Base-by-base conservation (phyloP, 2,797 vertebrate species). In the Emys orbicularis region DNA sequence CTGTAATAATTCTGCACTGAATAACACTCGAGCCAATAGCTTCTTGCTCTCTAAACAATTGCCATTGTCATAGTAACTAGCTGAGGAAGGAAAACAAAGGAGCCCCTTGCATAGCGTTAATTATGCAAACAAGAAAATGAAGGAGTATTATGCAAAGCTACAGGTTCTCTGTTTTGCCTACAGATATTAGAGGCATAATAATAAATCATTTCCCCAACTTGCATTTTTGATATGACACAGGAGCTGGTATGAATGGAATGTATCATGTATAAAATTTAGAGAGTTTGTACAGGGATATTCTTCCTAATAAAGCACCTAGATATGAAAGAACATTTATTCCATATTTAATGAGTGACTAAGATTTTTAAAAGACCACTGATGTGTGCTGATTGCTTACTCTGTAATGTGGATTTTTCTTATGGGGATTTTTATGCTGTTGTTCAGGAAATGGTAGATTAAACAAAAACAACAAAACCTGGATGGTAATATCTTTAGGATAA, bases 101-200 rank as follows among this genome's bases (percentile, higher is more conserved):
- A 95, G 77, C 91, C 96, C 83, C 87, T 97, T 96, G 93, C 94
- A 13, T 44, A 84, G 34, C 21, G 92, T 95, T 97, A 97, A 97
- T 98, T 98, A 97, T 96, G 95, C 89, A 91, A 93, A 90, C 19
- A 91, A 81, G 49, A 97, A 92, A 84, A 88, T 97, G 94, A 96
- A 97, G 44, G 81, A 95, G 88, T 85, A 92, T 57, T 83, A 56
- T 93, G 96, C 76, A 93, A 82, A 95, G 41, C 21, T 90, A 80
- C 53, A 90, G 72, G 59, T 95, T 96, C 97, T 91, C 93, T 96
- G 68, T 54, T 97, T 95, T 80, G 12, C 74, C 76, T 92, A 93
- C 90, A 96, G 54, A 96, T 96, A 92, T 94, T 84, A 95, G 90
- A 97, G 57, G 27, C 37, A 47, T 74, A 44, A 83, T 83, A 92